These are phyloP conservation scores for Hylia prasina DNA, from an alignment of 2,113 vertebrate genomes.

Conservation along the genomic window DNA sequence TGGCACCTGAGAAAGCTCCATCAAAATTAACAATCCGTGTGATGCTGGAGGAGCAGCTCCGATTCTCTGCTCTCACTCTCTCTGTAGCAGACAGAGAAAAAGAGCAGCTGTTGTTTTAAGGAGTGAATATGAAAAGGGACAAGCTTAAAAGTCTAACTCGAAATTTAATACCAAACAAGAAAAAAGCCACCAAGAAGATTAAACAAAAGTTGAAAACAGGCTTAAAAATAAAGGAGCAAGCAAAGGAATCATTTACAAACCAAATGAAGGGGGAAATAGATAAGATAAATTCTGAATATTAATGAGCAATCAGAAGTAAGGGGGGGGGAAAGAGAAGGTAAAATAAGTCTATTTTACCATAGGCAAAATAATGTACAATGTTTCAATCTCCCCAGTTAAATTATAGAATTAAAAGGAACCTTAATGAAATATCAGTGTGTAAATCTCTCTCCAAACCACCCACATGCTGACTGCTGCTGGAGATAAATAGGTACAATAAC, in stretches of 20 bases:
- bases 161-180: conserved; percentile 1
- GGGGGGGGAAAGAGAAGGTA: neutral
- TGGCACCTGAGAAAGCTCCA: neutral
- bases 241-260: conserved; percentile 60
- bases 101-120: neutral
- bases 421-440: conserved; percentile 5
- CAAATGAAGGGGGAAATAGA: conserved; percentile 50
- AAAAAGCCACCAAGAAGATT: conserved; percentile 22
- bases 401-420: conserved; percentile 23
- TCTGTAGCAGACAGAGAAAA: neutral
- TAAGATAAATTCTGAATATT: conserved; percentile 60
- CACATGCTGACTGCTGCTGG: conserved; percentile 2
- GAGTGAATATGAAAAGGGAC: neutral
- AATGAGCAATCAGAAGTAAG: conserved; percentile 28
- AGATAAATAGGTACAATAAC: conserved; percentile 14
- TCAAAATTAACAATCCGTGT: neutral
- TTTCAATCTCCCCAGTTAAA: conserved; percentile 29
- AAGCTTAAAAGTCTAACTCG: neutral
- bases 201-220: conserved; percentile 51
- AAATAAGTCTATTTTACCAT: conserved; percentile 45
- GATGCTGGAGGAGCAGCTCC: neutral
- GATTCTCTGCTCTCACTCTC: neutral
- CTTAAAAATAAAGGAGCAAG: conserved; percentile 32
- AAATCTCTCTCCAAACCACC: conserved; percentile 47
- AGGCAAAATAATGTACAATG: conserved; percentile 30